phyloP scores from a whole-genome alignment of 2,888 invertebrate species.

The Bugulina stolonifera region DNA sequence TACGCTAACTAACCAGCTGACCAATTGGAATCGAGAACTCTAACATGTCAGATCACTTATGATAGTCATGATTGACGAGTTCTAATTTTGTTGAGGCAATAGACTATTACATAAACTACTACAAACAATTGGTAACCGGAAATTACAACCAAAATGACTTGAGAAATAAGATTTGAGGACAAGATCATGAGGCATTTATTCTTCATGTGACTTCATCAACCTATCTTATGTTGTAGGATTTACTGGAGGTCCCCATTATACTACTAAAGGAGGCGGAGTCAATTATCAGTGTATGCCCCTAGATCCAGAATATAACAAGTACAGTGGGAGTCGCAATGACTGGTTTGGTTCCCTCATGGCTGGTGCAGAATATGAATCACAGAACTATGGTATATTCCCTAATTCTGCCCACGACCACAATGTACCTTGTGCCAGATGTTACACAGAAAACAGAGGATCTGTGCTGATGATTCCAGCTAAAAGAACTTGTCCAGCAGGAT shows the following conservation, averaged over 20 bases:
- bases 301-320: neutral
- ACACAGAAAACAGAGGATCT: neutral
- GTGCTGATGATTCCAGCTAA: slow-evolving; percentile 18
- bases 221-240: too few species aligned
- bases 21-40: too few species aligned
- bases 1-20: too few species aligned
- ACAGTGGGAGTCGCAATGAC: neutral
- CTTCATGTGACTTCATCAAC: too few species aligned
- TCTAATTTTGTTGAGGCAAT: too few species aligned
- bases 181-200: too few species aligned
- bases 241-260: neutral
- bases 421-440: slow-evolving; percentile 9
- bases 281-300: neutral
- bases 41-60: too few species aligned
- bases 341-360: neutral
- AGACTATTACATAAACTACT: too few species aligned
- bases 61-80: too few species aligned
- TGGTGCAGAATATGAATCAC: neutral
- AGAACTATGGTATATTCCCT: neutral
- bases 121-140: too few species aligned
- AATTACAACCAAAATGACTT: too few species aligned
- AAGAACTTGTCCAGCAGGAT: neutral
- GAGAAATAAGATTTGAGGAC: too few species aligned
- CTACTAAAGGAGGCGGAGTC: neutral
- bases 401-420: neutral